These are phyloP conservation scores for Falco peregrinus DNA, from an alignment of 2,797 vertebrate genomes.

Conservation along the genomic window DNA sequence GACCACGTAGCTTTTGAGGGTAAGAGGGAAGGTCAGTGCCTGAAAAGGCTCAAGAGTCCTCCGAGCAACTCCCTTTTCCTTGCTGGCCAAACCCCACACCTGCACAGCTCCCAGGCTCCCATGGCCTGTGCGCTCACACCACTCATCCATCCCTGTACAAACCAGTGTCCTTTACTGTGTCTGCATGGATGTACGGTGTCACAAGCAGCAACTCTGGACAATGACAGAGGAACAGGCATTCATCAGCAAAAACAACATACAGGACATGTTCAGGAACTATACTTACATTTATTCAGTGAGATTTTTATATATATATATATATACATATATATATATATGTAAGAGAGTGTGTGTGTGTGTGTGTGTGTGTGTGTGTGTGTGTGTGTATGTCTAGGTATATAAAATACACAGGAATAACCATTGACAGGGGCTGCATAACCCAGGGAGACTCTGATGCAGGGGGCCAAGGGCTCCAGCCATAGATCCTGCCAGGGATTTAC, in stretches of 20 bases:
- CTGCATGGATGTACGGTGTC: conserved; percentile 70
- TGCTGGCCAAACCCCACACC: neutral
- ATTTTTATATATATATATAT: conserved; percentile 42
- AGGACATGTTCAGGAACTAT: conserved; percentile 42
- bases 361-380: neutral
- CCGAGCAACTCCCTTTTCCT: neutral
- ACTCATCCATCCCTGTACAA: conserved; percentile 42
- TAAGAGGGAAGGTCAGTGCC: neutral
- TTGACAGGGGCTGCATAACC: neutral
- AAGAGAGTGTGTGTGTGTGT: too few relatives aligned
- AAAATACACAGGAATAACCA: conserved; percentile 19
- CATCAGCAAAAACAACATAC: conserved; percentile 12
- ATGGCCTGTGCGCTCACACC: neutral
- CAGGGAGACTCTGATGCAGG: neutral
- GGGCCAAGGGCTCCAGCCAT: neutral
- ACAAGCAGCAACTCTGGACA: conserved; percentile 56
- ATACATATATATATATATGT: neutral
- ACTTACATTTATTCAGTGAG: conserved; percentile 50
- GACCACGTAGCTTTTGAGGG: neutral
- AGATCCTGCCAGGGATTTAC: neutral
- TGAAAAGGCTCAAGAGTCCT: neutral
- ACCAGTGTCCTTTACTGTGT: conserved; percentile 59
- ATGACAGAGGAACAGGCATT: conserved; percentile 57
- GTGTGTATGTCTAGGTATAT: conserved; percentile 46
- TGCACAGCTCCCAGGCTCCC: neutral